Evolutionary conservation across 2,888 invertebrate species (phyloP).

Genomic region (Oscheius sp.): DNA sequence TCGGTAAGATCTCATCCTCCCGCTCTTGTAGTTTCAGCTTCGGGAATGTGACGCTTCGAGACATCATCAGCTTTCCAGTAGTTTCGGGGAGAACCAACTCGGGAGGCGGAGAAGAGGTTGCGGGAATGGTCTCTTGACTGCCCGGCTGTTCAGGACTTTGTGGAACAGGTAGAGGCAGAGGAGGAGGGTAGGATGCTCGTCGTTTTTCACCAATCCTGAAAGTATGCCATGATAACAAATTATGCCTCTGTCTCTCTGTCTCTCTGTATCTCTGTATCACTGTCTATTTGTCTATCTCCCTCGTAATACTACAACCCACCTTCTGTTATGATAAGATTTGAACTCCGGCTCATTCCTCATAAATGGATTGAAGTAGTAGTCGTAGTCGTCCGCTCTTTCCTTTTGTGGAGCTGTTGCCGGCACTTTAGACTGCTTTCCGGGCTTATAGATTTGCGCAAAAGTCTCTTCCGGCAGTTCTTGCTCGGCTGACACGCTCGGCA

Average conservation of each 20-base stretch:
- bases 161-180: background rate
- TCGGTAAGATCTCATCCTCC: background rate
- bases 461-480: constrained; percentile 29
- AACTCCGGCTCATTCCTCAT: constrained; percentile 27
- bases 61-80: constrained; percentile 1
- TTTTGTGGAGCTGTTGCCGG: background rate
- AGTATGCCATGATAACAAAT: background rate
- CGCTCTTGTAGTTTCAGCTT: background rate
- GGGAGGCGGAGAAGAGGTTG: constrained; percentile 14
- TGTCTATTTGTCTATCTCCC: too few relatives aligned
- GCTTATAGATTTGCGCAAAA: constrained; percentile 33
- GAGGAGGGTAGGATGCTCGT: constrained; percentile 25
- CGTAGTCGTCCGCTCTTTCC: constrained; percentile 3
- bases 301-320: background rate
- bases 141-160: constrained; percentile 38
- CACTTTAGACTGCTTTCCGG: background rate
- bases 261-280: too few relatives aligned
- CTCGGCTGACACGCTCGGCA: constrained; percentile 21
- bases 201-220: constrained; percentile 26
- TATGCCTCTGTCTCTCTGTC: too few relatives aligned
- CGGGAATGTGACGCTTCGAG: too few relatives aligned
- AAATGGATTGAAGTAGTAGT: constrained; percentile 39
- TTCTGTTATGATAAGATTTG: constrained; percentile 29
- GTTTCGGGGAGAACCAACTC: background rate
- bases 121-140: constrained; percentile 36